These are phyloP conservation scores for Pholis gunnellus DNA, from an alignment of 2,113 vertebrate species.

Conservation along the genomic window DNA sequence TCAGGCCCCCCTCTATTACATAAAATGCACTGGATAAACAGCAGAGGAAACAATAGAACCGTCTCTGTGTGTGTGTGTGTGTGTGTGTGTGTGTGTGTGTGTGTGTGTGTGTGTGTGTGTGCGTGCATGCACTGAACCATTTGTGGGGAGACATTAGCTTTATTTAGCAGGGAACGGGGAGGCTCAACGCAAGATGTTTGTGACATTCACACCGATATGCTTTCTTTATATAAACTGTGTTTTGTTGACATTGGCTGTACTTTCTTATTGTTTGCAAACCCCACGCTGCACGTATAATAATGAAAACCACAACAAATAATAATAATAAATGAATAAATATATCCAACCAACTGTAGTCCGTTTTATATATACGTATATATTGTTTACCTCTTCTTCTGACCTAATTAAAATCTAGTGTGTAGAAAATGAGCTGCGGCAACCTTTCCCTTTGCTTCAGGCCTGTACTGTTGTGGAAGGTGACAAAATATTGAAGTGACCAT, in stretches of 20 bases:
- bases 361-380: neutral
- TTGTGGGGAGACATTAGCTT: conserved; percentile 59
- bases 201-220: conserved; percentile 2
- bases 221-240: neutral
- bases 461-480: neutral
- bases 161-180: conserved; percentile 64
- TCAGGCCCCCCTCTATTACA: conserved; percentile 79
- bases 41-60: conserved; percentile 63
- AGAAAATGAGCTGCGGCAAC: neutral
- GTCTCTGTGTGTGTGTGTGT: conserved; percentile 38
- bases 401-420: neutral
- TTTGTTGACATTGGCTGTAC: neutral
- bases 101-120: neutral
- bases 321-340: neutral
- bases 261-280: neutral
- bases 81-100: conserved; percentile 37
- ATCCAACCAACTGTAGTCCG: neutral
- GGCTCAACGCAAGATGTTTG: conserved; percentile 27
- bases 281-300: neutral
- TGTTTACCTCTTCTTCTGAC: neutral
- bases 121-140: conserved; percentile 37
- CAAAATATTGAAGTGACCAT: neutral
- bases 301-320: neutral
- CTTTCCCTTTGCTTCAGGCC: neutral
- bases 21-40: conserved; percentile 73